Evolutionary conservation across 2,797 vertebrate genomes (phyloP), one percentile per base, ranked within the genome.

Genomic region (Adrianichthys oophorus): DNA sequence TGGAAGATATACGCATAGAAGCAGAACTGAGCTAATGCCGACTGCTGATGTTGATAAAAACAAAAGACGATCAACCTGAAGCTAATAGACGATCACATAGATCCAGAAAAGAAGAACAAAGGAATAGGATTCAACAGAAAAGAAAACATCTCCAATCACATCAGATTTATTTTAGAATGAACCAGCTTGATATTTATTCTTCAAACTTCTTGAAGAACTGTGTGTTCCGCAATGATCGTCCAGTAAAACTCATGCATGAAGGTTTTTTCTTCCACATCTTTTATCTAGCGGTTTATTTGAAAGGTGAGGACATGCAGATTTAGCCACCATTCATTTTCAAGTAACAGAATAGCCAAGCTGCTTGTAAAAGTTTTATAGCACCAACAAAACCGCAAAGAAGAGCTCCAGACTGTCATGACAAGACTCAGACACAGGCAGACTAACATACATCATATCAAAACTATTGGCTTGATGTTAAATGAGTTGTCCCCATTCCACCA

Each of bases 381-480:
- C 49, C 40, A 54, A 70, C 66, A 67, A 78, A 80, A 73, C 75
- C 73, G 73, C 67, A 83, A 79, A 83, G 82, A 71, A 84, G 83
- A 84, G 58, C 46, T 29, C 4, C 63, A 40, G 43, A 51, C 54
- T 82, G 80, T 78, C 68, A 40, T 41, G 70, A 84, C 85, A 88
- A 66, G 80, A 83, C 47, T 74, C 72, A 51, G 49, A 56, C 72
- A 67, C 53, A 54, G 65, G 41, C 68, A 60, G 50, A 64, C 62
- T 74, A 76, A 63, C 70, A 76, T 70, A 84, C 82, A 85, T 82
- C 59, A 17, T 59, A 77, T 80, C 60, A 72, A 80, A 37, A 86
- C 85, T 78, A 72, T 80, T 15, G 46, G 69, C 73, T 47, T 73
- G 66, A 87, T 89, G 85, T 87, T 74, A 72, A 70, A 84, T 71